Conservation (phyloP, 2,888 invertebrate genomes). For the Hypselothyrea guttata region DNA sequence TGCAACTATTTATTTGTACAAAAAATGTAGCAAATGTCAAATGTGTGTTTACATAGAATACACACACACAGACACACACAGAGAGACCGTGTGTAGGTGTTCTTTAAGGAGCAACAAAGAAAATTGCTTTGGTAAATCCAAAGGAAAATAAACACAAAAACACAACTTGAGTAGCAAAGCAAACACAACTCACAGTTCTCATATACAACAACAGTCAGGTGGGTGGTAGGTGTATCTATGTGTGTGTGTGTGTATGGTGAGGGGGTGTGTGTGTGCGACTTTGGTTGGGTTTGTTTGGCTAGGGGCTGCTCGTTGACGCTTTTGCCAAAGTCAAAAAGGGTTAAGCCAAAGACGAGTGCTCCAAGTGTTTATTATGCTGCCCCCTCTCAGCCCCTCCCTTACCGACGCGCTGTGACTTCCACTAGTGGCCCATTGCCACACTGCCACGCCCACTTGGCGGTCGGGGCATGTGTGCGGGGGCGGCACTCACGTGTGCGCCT, state of each 20-base stretch:
- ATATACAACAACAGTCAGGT: no score
- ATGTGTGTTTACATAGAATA: conserved; percentile 66
- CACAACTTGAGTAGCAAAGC: conserved; percentile 71
- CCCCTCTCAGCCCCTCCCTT: conserved; percentile 13
- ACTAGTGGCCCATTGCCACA: conserved; percentile 48
- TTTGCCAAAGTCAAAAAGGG: conserved; percentile 69
- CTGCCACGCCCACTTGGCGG: conserved; percentile 45
- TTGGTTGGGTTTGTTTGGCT: conserved; percentile 11
- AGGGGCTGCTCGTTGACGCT: conserved; percentile 52
- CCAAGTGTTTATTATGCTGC: conserved; percentile 66
- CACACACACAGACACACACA: conserved; percentile 15
- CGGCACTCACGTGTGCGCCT: conserved; percentile 56
- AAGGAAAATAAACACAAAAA: conserved; percentile 75
- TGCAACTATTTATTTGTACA: conserved; percentile 76
- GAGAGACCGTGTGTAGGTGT: conserved; percentile 13
- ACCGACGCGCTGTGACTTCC: conserved; percentile 15
- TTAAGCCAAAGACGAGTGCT: conserved; percentile 55
- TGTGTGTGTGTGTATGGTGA: background rate
- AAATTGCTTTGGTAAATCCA: conserved; percentile 77
- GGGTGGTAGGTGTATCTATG: conserved; percentile 2
- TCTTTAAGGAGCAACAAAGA: conserved; percentile 71
- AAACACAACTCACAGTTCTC: conserved; percentile 56
- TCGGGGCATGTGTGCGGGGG: conserved; percentile 2
- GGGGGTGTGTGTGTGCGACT: background rate
- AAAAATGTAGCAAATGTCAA: conserved; percentile 74